Conservation (phyloP, 2,113 vertebrate genomes). For the Ameiurus melas region DNA sequence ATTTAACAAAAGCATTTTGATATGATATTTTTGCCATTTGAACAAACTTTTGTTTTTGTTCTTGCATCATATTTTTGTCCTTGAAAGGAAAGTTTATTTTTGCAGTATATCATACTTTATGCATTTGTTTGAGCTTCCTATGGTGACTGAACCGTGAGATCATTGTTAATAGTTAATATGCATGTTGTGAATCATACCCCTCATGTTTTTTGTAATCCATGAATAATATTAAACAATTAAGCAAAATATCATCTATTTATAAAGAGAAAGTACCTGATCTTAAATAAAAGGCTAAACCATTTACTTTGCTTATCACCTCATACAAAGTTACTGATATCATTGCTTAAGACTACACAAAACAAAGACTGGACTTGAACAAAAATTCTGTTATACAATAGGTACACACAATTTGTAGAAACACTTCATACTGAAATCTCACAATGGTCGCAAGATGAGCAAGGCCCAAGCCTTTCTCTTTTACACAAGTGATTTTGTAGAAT, state of each 20-base stretch:
- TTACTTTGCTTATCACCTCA: background rate
- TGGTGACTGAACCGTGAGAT: background rate
- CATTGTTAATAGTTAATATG: no score
- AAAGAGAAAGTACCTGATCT: background rate
- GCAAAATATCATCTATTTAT: background rate
- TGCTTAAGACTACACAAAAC: background rate
- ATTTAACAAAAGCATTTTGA: no score
- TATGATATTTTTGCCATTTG: background rate
- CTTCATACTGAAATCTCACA: slow-evolving; percentile 2
- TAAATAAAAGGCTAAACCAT: background rate
- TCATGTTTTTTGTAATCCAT: no score
- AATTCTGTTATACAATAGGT: background rate
- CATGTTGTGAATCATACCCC: background rate
- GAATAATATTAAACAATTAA: no score
- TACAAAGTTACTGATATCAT: background rate
- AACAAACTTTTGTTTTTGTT: background rate
- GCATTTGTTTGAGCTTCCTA: background rate
- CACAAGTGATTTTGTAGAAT: no score
- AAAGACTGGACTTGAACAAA: background rate
- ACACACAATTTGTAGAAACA: background rate
- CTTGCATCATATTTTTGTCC: background rate
- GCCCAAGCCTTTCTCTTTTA: background rate
- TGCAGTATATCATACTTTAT: background rate
- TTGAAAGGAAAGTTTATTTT: background rate
- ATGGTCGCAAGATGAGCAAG: slow-evolving; percentile 4